phyloP scores from a whole-genome alignment of 1,140 invertebrate species.

The Acromyrmex echinatior region DNA sequence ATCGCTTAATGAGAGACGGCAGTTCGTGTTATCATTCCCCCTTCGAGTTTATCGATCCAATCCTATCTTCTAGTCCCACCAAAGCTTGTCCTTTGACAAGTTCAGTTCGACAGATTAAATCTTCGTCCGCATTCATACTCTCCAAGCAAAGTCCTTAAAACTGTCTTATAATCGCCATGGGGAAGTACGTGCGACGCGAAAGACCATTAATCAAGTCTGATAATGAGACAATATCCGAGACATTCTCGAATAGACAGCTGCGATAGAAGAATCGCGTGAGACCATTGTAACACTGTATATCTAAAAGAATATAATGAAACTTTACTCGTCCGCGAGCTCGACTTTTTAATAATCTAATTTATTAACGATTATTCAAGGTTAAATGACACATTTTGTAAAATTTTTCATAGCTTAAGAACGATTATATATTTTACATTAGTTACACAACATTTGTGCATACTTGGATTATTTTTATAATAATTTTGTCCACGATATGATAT shows the following conservation, averaged over 20 bases:
- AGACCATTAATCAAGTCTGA: conserved; percentile 56
- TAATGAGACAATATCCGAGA: conserved; percentile 60
- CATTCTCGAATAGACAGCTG: conserved; percentile 25
- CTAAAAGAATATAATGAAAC: not conserved
- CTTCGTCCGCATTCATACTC: conserved; percentile 48
- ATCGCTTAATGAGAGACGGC: conserved; percentile 59
- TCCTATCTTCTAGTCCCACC: conserved; percentile 31
- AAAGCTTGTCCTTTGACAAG: conserved; percentile 55
- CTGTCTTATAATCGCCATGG: conserved; percentile 51
- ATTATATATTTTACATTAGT: conserved; percentile 20
- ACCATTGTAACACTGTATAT: not conserved
- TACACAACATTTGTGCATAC: not conserved
- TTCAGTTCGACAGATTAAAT: conserved; percentile 64
- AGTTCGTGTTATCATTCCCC: conserved; percentile 52
- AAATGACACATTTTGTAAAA: not conserved
- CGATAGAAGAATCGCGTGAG: conserved; percentile 18
- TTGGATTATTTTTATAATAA: conserved; percentile 7
- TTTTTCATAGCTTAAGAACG: not conserved
- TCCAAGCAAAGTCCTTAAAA: conserved; percentile 37
- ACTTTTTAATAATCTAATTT: not conserved
- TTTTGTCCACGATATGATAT: not conserved
- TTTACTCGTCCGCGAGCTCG: not conserved
- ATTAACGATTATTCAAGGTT: not conserved
- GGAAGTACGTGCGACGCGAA: conserved; percentile 9
- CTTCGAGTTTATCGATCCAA: conserved; percentile 53